These are phyloP conservation scores for Eurytemora carolleeae DNA, from an alignment of 1,140 invertebrate species.

Conservation along the genomic window DNA sequence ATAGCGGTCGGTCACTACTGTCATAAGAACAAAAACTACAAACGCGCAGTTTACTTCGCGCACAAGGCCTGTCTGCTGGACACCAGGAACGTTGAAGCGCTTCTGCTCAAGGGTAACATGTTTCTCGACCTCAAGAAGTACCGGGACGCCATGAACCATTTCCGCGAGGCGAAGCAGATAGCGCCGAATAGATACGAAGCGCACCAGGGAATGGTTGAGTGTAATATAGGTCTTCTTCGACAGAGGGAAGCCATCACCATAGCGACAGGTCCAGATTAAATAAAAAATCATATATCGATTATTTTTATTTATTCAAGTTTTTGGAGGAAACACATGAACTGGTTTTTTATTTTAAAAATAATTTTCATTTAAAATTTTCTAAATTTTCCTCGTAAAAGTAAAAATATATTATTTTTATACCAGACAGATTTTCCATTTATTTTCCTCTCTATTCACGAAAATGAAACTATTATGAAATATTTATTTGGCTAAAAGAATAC, in stretches of 20 bases:
- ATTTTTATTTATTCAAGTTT: no score
- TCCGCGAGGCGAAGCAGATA: slow-evolving; percentile 44
- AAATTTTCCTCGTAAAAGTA: no score
- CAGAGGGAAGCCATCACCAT: slow-evolving; percentile 44
- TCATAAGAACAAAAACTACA: slow-evolving; percentile 31
- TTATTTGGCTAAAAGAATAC: no score
- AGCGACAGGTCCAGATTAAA: no score
- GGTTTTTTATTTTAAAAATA: no score
- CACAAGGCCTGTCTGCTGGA: slow-evolving; percentile 32
- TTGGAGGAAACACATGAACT: no score
- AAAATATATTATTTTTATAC: no score
- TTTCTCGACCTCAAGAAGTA: slow-evolving; percentile 47
- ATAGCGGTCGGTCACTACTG: slow-evolving; percentile 40
- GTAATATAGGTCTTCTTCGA: slow-evolving; percentile 42
- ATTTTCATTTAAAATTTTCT: no score
- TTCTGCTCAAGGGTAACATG: slow-evolving; percentile 45
- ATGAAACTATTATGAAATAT: no score
- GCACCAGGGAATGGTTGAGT: slow-evolving; percentile 46
- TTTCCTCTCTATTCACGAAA: no score
- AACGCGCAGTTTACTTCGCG: slow-evolving; percentile 37
- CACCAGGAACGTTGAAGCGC: slow-evolving; percentile 38
- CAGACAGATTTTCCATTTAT: no score
- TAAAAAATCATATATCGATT: no score
- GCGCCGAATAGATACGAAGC: slow-evolving; percentile 37
- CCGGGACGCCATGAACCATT: slow-evolving; percentile 44